A percentile compares a stretch with the other conserved stretches of the same genome.
phyloP scores from a whole-genome alignment of 2,797 vertebrate species.

The Tokudaia tokunoshimensis region DNA sequence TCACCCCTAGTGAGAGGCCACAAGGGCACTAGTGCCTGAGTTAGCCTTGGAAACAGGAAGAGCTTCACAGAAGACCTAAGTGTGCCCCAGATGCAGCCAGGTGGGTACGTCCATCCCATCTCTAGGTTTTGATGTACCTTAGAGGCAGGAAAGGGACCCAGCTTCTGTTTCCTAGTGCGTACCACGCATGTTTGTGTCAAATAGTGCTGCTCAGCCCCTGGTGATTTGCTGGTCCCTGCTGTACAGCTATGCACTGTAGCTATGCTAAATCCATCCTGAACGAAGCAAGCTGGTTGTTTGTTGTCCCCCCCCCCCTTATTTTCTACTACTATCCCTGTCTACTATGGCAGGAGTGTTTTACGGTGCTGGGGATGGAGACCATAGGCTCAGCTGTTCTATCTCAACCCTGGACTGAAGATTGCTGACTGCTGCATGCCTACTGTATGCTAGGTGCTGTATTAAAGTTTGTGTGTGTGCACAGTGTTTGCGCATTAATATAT shows the following conservation, averaged over 20 bases:
- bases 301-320: background rate
- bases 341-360: background rate
- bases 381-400: background rate
- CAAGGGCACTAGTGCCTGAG: constrained; percentile 43
- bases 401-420: background rate
- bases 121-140: background rate
- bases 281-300: background rate
- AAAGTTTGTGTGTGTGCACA: background rate
- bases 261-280: background rate
- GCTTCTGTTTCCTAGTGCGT: background rate
- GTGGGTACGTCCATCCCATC: background rate
- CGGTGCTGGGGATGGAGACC: background rate
- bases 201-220: background rate
- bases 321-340: background rate
- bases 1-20: constrained; percentile 40
- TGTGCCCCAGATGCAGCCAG: constrained; percentile 22
- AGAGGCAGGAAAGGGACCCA: background rate
- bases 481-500: background rate
- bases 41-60: constrained; percentile 63
- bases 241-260: background rate
- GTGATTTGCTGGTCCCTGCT: background rate
- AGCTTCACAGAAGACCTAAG: constrained; percentile 52
- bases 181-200: background rate
- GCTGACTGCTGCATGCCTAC: background rate
- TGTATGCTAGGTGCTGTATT: background rate